Base-by-base conservation (phyloP, 2,113 vertebrate genomes). In the Electrona antarctica region DNA sequence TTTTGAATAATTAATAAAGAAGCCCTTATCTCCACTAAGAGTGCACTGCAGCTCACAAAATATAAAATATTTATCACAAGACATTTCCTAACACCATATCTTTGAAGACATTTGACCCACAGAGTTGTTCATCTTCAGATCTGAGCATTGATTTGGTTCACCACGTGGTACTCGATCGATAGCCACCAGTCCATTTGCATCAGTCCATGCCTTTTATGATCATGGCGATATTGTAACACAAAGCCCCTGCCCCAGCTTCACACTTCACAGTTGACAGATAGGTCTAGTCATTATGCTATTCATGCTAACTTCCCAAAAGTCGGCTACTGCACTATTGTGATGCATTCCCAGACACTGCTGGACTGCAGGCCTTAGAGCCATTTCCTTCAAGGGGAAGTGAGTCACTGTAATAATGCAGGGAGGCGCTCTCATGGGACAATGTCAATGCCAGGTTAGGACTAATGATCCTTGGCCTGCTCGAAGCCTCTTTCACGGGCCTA, bases 351-450 rank as follows among this genome's bases (percentile, higher is more conserved):
- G 90, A 89, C 85, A 46, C 71, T 80, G 79, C 57, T 69, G 84
- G 80, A 83, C 83, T 84, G 71, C 85, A 85, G 76, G 65, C 74
- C 83, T 85, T 74, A 87, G 83, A 88, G 77, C 72, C 79, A 86
- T 89, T 92, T 91, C 87, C 87, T 92, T 88, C 75, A 87, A 77
- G 74, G 84, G 87, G 84, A 82, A 88, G 83, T 91, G 91, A 94
- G 77, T 93, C 90, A 92, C 77, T 77, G 77, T 83, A 85, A 87
- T 85, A 78, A 90, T 87, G 77, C 80, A 81, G 83, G 88, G 86
- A 88, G 89, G 80, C 77, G 79, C 63, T 79, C 88, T 83, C 81
- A 45, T 45, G 82, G 87, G 87, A 90, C 74, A 58, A 74, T 68
- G 82, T 83, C 75, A 86, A 74, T 65, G 49, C 72, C 85, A 81